Evolutionary conservation across 2,113 vertebrate species (phyloP), one percentile per base, ranked within the genome.

Genomic region (Tachysurus fulvidraco): DNA sequence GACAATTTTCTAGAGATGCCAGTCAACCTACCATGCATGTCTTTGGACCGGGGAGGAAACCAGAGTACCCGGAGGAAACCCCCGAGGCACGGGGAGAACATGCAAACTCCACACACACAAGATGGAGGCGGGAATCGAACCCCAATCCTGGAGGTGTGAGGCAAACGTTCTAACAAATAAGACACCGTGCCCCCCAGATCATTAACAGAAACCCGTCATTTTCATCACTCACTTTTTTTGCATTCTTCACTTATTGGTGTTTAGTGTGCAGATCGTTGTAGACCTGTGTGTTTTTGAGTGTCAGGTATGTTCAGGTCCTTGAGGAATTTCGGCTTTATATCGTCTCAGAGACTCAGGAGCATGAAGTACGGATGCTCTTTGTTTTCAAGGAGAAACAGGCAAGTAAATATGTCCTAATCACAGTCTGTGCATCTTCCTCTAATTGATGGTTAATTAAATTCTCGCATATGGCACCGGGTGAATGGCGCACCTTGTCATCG

Each of bases 391-490:
- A 81, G 19, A 60, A 81, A 17, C 5, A 52, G 71, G 44, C 71
- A n/a, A 71, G 73, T 67, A 73, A 83, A 79, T 62, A 79, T 11
- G n/a, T 23, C 11, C 83, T 87, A 81, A 86, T 55, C 76, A 36
- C 50, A 25, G 44, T 46, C 69, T 85, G 5, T 19, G n/a, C 71
- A 73, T 80, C 44, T 62, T 84, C 41, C 60, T 67, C 16, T 83
- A 83, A 87, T 83, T 60, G 85, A n/a, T 64, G 1, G 19, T 57
- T 83, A 83, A 87, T 87, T 83, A 46, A 69, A 83, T 69, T 57
- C 57, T 50, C 83, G 41, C 85, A 82, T 77, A 81, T 80, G 65
- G 82, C 54, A 17, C 30, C 13, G 8, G 73, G 55, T 11, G 71
- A 88, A 36, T 44, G 44, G 36, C 44, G 73, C 62, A 83, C 83